Evolutionary conservation across 1,140 invertebrate genomes (phyloP).

Genomic region (Pseudachorutes palmiensis): DNA sequence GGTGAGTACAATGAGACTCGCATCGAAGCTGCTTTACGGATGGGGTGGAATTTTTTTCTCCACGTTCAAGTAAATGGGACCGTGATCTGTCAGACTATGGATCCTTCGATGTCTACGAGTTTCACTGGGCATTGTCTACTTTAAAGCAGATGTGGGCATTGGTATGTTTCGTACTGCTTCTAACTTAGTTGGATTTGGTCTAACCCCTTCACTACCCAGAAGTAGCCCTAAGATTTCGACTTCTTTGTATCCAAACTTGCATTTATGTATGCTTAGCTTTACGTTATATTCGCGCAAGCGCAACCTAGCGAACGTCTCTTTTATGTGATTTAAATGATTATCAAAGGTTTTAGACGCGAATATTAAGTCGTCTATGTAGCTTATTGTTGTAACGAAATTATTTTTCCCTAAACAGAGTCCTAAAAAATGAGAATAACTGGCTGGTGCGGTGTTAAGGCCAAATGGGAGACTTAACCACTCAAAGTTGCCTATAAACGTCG

Average conservation of each 20-base stretch:
- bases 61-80: too few relatives aligned
- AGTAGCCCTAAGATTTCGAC: background rate
- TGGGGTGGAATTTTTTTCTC: too few relatives aligned
- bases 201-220: background rate
- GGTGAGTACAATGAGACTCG: too few relatives aligned
- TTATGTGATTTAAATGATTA: slow-evolving; percentile 41
- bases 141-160: background rate
- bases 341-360: slow-evolving; percentile 39
- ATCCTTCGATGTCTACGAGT: too few relatives aligned
- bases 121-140: too few relatives aligned
- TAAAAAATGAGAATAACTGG: too few relatives aligned
- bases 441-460: background rate
- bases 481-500: background rate
- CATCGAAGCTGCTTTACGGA: too few relatives aligned
- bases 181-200: background rate
- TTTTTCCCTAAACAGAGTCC: too few relatives aligned
- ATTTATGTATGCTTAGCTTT: background rate
- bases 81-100: too few relatives aligned
- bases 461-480: background rate
- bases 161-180: background rate
- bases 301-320: slow-evolving; percentile 39
- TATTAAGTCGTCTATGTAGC: slow-evolving; percentile 48
- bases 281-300: slow-evolving; percentile 5
- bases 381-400: too few relatives aligned
- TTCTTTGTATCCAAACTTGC: background rate